Evolutionary conservation across 1,140 invertebrate genomes (phyloP), one percentile per base, ranked within the genome.

Genomic region (Penaeus japonicus): DNA sequence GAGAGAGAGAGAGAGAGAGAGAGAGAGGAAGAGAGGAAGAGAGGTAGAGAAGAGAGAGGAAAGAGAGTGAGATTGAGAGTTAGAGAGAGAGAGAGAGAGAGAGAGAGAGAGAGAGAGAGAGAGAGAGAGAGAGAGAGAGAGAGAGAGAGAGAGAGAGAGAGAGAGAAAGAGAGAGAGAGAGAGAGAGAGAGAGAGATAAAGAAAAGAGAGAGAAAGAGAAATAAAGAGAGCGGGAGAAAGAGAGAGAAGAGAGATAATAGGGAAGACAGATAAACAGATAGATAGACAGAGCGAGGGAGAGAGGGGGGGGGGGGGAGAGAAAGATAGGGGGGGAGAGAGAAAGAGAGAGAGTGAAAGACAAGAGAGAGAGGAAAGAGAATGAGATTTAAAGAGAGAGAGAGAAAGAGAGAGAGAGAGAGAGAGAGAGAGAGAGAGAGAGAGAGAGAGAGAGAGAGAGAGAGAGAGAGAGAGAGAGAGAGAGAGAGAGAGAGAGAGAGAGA

Each of bases 401-500:
- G 73, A 75, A 24, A 75, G 73, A 27, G 27, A 35, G 35, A 24
- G 27, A 35, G 27, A 35, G 35, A 24, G 27, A 24, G 35, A 24
- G 35, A 35, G 27, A 35, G 35, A 24, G 35, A 35, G 35, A 35
- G 27, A 24, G 4, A 24, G 35, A 24, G 27, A 35, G 35, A 24
- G 35, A 24, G 27, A 24, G 27, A 35, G 27, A 24, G 4, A 5
- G 27, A 27, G 4, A 75, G 24, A 27, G 73, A 27, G 24, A 27
- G 24, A 75, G 24, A 10, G 73, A 27, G 73, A 75, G 73, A 75
- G 24, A 75, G 73, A 75, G 24, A 75, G 73, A 75, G 24, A 75
- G 24, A 5, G 65, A 73, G 65, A 73, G 65, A 73, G 65, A 73
- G 65, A 73, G 65, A 73, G 65, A 73, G 65, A 73, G 65, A 73